Percentiles rank a stretch among this genome's conserved stretches.
Conservation (phyloP, 2,888 invertebrate species). For the Encarsia formosa region DNA sequence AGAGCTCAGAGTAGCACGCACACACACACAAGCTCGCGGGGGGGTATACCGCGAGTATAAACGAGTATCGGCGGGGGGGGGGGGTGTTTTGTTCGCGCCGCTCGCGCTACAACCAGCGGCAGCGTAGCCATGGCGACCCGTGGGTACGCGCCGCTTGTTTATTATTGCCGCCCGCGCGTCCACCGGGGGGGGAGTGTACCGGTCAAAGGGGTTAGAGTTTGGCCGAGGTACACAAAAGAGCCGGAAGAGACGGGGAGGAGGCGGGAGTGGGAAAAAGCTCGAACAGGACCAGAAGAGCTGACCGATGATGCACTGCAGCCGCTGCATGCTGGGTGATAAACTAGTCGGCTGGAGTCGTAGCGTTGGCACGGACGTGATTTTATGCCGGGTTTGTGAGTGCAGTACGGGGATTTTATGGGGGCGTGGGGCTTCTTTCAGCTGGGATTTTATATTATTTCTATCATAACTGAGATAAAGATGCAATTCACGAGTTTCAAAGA, state of each 20-base stretch:
- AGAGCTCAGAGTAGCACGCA: constrained; percentile 6
- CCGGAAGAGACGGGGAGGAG: background rate
- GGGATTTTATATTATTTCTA: too few species aligned
- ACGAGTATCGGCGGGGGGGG: background rate
- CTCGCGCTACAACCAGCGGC: constrained; percentile 45
- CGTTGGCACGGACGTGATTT: too few species aligned
- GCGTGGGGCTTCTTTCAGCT: too few species aligned
- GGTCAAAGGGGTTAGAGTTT: background rate
- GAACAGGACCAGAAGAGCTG: too few species aligned
- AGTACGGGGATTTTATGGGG: too few species aligned
- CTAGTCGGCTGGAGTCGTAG: too few species aligned
- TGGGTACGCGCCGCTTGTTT: constrained; percentile 51
- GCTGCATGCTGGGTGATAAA: too few species aligned
- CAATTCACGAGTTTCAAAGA: too few species aligned
- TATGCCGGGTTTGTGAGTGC: too few species aligned
- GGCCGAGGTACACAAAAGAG: background rate
- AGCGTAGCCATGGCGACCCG: constrained; percentile 50
- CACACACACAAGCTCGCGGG: background rate
- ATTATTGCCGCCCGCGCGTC: constrained; percentile 48
- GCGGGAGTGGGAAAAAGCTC: too few species aligned
- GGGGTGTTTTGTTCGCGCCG: constrained; percentile 47
- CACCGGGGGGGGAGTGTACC: constrained; percentile 27
- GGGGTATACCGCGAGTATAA: background rate
- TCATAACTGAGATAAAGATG: too few species aligned
- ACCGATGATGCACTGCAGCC: too few species aligned